Conservation (phyloP, 2,888 invertebrate genomes). For the Meghimatium bilineatum region DNA sequence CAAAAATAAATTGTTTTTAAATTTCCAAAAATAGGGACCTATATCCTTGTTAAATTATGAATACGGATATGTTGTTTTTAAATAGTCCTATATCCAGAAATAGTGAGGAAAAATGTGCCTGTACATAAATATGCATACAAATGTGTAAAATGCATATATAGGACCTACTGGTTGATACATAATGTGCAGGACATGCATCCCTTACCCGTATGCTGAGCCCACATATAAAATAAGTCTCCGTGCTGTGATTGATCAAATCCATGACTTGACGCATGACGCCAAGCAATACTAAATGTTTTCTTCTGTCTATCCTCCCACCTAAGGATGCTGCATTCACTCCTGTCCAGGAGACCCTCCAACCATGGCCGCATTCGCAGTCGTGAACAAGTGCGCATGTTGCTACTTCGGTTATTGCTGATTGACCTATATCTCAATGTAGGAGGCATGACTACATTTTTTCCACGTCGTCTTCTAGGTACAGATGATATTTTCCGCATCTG, state of each 20-base stretch:
- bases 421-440: conserved; percentile 16
- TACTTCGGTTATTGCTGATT: neutral
- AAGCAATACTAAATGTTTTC: conserved; percentile 63
- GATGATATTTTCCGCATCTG: conserved; percentile 30
- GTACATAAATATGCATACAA: neutral
- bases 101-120: too few relatives aligned
- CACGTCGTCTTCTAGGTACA: neutral
- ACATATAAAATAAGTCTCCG: conserved; percentile 64
- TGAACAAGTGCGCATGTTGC: neutral
- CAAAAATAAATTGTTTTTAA: too few relatives aligned
- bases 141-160: neutral
- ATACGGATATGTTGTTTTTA: too few relatives aligned
- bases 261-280: conserved; percentile 71
- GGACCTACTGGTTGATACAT: neutral
- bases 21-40: too few relatives aligned
- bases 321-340: conserved; percentile 56
- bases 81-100: too few relatives aligned
- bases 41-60: too few relatives aligned
- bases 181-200: neutral
- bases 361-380: conserved; percentile 64
- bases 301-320: conserved; percentile 60
- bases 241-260: conserved; percentile 63
- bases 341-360: conserved; percentile 62
- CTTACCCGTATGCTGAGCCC: conserved; percentile 70
- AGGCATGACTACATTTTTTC: conserved; percentile 12